phyloP scores from a whole-genome alignment of 2,888 invertebrate genomes.

The Spatulosminthurus flaviceps region DNA sequence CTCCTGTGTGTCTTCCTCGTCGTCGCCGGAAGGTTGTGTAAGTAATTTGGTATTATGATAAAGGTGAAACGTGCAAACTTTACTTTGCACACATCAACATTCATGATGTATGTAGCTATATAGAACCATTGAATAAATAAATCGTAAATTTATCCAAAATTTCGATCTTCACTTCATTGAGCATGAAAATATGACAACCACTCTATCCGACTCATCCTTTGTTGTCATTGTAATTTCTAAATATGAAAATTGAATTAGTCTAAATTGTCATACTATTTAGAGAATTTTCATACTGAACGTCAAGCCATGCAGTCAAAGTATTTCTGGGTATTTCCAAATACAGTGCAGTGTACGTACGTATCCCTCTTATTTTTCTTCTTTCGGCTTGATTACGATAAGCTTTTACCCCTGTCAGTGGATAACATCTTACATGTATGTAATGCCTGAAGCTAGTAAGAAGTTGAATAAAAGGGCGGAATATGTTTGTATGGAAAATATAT shows the following conservation, averaged over 20 bases:
- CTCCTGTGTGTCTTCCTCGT: neutral
- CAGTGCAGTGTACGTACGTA: too few relatives aligned
- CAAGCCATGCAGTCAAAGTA: too few relatives aligned
- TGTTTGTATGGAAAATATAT: too few relatives aligned
- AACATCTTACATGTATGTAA: too few relatives aligned
- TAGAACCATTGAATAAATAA: neutral
- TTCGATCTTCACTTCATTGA: neutral
- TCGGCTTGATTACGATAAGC: neutral
- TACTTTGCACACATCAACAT: neutral
- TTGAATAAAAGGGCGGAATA: neutral
- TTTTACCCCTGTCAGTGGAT: too few relatives aligned
- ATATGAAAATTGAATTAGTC: too few relatives aligned
- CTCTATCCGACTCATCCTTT: too few relatives aligned
- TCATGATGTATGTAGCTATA: neutral
- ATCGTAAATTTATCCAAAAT: neutral
- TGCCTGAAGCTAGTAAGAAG: neutral
- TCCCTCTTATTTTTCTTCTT: neutral
- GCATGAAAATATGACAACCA: too few relatives aligned
- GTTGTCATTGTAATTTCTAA: too few relatives aligned
- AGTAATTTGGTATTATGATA: constrained; percentile 3
- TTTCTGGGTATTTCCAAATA: too few relatives aligned
- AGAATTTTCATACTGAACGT: too few relatives aligned
- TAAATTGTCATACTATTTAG: too few relatives aligned
- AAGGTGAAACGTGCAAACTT: neutral
- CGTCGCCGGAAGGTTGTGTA: neutral